Conservation (phyloP, 2,888 invertebrate genomes). For the Drosophila percnosoma region DNA sequence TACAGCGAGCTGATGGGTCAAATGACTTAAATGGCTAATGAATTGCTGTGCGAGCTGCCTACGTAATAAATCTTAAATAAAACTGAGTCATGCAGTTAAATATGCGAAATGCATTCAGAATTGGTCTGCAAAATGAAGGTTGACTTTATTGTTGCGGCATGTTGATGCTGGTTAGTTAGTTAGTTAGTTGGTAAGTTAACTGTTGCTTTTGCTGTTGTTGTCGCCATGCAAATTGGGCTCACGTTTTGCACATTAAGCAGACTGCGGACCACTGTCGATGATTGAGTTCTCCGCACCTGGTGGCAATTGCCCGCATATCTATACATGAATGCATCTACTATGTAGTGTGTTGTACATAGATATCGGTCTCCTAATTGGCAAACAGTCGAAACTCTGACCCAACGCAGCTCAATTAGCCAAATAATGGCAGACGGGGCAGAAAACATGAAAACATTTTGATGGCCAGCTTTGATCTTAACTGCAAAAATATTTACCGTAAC, state of each 20-base stretch:
- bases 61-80: slow-evolving; percentile 56
- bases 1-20: slow-evolving; percentile 28
- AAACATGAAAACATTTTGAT: slow-evolving; percentile 61
- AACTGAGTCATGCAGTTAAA: slow-evolving; percentile 40
- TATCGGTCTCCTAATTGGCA: slow-evolving; percentile 44
- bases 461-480: slow-evolving; percentile 70
- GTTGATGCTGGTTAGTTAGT: slow-evolving; percentile 18
- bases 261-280: slow-evolving; percentile 55
- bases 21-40: slow-evolving; percentile 54
- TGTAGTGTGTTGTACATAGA: neutral
- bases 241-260: slow-evolving; percentile 82
- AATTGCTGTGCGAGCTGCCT: slow-evolving; percentile 56
- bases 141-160: slow-evolving; percentile 44
- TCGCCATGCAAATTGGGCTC: slow-evolving; percentile 76
- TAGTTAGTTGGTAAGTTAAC: slow-evolving; percentile 15
- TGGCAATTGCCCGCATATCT: slow-evolving; percentile 48
- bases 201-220: slow-evolving; percentile 42
- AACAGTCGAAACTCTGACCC: slow-evolving; percentile 39
- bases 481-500: slow-evolving; percentile 81
- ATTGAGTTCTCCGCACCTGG: slow-evolving; percentile 79
- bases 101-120: slow-evolving; percentile 62
- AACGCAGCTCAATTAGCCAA: slow-evolving; percentile 67
- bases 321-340: neutral
- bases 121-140: slow-evolving; percentile 61
- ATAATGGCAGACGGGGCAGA: slow-evolving; percentile 38